Conservation (phyloP, 2,797 vertebrate species). For the Takifugu ocellatus region DNA sequence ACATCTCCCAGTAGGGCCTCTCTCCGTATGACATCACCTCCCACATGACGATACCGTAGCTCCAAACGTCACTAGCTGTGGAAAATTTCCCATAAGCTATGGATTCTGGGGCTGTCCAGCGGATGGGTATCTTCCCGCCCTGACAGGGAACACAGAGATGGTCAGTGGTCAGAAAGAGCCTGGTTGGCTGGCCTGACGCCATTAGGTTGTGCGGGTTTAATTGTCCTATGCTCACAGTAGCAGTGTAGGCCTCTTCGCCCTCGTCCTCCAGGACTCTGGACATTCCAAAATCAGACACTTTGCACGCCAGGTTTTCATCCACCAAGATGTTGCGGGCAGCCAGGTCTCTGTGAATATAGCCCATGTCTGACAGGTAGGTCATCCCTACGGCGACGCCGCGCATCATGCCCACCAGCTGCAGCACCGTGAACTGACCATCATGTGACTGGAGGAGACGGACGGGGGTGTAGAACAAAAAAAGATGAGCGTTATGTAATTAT, state of each 20-base stretch:
- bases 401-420: conserved; percentile 79
- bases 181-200: not conserved
- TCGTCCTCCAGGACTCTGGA: conserved; percentile 94
- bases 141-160: conserved; percentile 48
- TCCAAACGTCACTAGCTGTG: conserved; percentile 92
- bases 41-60: conserved; percentile 98
- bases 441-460: conserved; percentile 55
- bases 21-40: conserved; percentile 99
- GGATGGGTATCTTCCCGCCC: conserved; percentile 97
- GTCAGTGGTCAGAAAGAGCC: conserved; percentile 1
- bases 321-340: conserved; percentile 96
- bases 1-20: conserved; percentile 99
- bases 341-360: conserved; percentile 94
- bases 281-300: conserved; percentile 96
- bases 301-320: conserved; percentile 87
- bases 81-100: conserved; percentile 97
- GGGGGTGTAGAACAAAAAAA: conserved; percentile 3
- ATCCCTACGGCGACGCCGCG: conserved; percentile 78
- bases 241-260: conserved; percentile 90
- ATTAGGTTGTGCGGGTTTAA: not conserved
- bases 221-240: conserved; percentile 79
- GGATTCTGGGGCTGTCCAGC: conserved; percentile 97
- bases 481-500: not conserved
- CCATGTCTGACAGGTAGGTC: conserved; percentile 97
- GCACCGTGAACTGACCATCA: conserved; percentile 77